Percentiles rank a stretch among this genome's conserved stretches.
Evolutionary conservation across 2,113 vertebrate species (phyloP).

Genomic region (Tachysurus vachellii): DNA sequence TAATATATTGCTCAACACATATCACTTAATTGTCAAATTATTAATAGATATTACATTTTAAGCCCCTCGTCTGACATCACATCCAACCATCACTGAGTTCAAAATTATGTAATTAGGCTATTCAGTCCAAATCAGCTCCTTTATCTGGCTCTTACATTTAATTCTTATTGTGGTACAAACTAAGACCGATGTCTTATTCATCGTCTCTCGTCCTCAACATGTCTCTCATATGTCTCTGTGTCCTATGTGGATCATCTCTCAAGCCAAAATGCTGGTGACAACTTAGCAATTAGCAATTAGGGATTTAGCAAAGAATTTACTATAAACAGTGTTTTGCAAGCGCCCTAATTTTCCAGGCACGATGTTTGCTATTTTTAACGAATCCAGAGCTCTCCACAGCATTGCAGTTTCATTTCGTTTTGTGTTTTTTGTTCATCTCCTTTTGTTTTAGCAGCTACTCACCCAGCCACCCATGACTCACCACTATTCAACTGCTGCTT

Average conservation of each 20-base stretch:
- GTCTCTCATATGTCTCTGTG: background rate
- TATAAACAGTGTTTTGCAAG: background rate
- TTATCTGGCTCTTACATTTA: background rate
- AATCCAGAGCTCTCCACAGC: background rate
- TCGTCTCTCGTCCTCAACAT: background rate
- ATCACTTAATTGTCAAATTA: background rate
- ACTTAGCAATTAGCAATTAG: background rate
- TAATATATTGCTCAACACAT: background rate
- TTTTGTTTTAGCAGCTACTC: slow-evolving; percentile 15
- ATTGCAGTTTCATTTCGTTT: background rate
- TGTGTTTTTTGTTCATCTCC: background rate
- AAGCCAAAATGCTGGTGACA: background rate
- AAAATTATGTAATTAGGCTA: background rate
- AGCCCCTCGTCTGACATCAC: background rate
- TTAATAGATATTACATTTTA: background rate
- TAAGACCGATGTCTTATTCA: background rate
- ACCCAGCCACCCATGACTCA: background rate
- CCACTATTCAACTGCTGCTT: slow-evolving; percentile 6
- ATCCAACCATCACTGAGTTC: background rate
- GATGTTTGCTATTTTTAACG: background rate
- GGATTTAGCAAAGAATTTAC: background rate
- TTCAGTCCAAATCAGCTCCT: background rate
- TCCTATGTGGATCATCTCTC: background rate
- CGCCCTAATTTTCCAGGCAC: background rate
- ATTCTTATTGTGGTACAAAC: background rate